Evolutionary conservation across 1,140 invertebrate species (phyloP), one percentile per base, ranked within the genome.

Genomic region (Odontomachus brunneus): DNA sequence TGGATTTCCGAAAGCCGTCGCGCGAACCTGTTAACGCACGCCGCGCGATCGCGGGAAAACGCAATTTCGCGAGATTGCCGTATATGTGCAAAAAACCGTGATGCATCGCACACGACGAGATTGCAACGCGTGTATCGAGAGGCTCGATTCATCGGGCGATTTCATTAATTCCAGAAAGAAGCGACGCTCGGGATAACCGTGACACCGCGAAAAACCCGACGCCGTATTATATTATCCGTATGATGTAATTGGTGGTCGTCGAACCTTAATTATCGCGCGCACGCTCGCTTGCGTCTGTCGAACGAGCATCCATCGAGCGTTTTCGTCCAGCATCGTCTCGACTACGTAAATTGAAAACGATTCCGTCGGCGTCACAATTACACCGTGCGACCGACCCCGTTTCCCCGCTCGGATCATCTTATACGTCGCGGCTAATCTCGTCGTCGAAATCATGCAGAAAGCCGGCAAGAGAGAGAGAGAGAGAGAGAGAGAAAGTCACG

Each of bases 361-460:
- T 59, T 57, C 7, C 33, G 33, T 14, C 33, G 33, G 15, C 38
- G 24, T 69, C 49, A 44, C 0, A 49, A 78, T 78, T 78, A 78
- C 55, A 17, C 51, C 17, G 38, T 44, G 38, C 38, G 49, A 67
- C 29, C 26, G 22, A 78, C 26, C 22, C 38, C 17, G 26, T 69
- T 78, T 57, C 14, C 38, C 9, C 38, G 38, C 63, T 51, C 48
- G 33, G 17, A 78, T 78, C 51, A 14, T 5, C 17, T 78, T 57
- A 26, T 60, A n/a, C 75, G 12, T 78, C 48, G 48, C 19, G 62
- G 51, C 49, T 78, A 78, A 69, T 69, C 49, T 78, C 51, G 19
- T 63, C 49, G 63, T 63, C 49, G 63, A 78, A 44, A 69, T 78
- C 49, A 78, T 78, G 49, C 51, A 69, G 51, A 69, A 69, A 78